phyloP scores from a whole-genome alignment of 2,797 vertebrate genomes.

The Gastrophryne carolinensis region DNA sequence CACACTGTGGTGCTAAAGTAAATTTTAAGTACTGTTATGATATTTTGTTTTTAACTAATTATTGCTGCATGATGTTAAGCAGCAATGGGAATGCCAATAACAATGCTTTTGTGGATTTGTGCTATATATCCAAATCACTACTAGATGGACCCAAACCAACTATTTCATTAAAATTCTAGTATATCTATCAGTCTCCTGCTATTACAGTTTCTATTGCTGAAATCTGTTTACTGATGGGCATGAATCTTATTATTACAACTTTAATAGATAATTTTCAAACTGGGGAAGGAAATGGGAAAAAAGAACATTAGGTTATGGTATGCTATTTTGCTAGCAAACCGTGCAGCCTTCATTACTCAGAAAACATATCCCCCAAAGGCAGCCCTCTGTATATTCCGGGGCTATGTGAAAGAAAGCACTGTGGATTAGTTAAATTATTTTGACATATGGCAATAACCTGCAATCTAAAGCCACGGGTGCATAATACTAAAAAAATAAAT shows the following conservation, averaged over 20 bases:
- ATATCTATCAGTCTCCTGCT: slow-evolving; percentile 1
- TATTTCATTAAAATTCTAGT: not conserved
- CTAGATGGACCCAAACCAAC: not conserved
- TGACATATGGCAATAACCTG: slow-evolving; percentile 44
- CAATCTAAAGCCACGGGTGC: slow-evolving; percentile 44
- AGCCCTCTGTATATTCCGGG: slow-evolving; percentile 48
- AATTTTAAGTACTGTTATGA: too few species aligned
- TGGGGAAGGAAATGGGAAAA: not conserved
- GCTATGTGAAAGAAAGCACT: slow-evolving; percentile 32
- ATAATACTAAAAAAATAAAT: slow-evolving; percentile 23
- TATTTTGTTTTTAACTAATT: too few species aligned
- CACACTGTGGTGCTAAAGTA: too few species aligned
- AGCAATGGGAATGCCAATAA: not conserved
- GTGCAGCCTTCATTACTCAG: slow-evolving; percentile 47
- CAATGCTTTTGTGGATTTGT: too few species aligned
- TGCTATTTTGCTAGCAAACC: slow-evolving; percentile 37
- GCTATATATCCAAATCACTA: not conserved
- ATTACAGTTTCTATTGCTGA: not conserved
- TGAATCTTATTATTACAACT: slow-evolving; percentile 25
- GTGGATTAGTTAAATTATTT: slow-evolving; percentile 45
- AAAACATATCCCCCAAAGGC: slow-evolving; percentile 43
- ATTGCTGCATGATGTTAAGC: not conserved
- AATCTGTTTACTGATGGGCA: slow-evolving; percentile 12
- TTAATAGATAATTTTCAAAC: slow-evolving; percentile 26
- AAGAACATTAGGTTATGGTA: slow-evolving; percentile 16